Evolutionary conservation across 2,113 vertebrate genomes (phyloP), one percentile per base, ranked within the genome.

Genomic region (Todiramphus saurophagus): DNA sequence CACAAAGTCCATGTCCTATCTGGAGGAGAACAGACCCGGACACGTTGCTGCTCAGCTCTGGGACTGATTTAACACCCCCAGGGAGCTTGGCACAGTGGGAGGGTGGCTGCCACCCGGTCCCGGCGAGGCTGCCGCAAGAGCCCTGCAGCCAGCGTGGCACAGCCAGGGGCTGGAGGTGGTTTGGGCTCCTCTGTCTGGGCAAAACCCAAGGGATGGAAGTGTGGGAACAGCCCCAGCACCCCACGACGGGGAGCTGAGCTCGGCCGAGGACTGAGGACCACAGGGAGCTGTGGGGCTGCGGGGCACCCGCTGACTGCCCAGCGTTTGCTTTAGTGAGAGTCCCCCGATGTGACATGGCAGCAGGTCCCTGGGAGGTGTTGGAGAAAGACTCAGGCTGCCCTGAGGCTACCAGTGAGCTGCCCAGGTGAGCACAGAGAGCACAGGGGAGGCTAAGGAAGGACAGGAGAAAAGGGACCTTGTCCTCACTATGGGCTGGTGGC

Each of bases 21-120:
- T 0, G 0, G 44, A 25, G 37, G 18, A 27, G 27, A 37, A 35
- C 41, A 37, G 39, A 16, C 6, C 25, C 2, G 1, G 19, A 2
- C 51, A 2, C 0, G 13, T 79, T 33, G 37, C 41, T 1, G 11
- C 2, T 15, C 60, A 16, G 39, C 60, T 77, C 64, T 74, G 74
- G 78, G 35, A 10, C 31, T 0, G 0, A 10, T 53, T 51, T 7
- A 17, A 10, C 1, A 1, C 9, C 59, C 2, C 0, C 17, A 11
- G 39, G 43, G n/a, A 30, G 4, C 35, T 7, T 7, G 28, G 66
- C 33, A 31, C 7, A 0, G 11, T 35, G 44, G 46, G n/a, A 23
- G 50, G 66, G 5, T 19, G 16, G 18, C 55, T 21, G 39, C 28
- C 39, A 63, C 11, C 50, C 5, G 0, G n/a, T 16, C 39, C 2